These are phyloP conservation scores for Pomatorhinus ruficollis DNA, from an alignment of 2,113 vertebrate species.

Conservation along the genomic window DNA sequence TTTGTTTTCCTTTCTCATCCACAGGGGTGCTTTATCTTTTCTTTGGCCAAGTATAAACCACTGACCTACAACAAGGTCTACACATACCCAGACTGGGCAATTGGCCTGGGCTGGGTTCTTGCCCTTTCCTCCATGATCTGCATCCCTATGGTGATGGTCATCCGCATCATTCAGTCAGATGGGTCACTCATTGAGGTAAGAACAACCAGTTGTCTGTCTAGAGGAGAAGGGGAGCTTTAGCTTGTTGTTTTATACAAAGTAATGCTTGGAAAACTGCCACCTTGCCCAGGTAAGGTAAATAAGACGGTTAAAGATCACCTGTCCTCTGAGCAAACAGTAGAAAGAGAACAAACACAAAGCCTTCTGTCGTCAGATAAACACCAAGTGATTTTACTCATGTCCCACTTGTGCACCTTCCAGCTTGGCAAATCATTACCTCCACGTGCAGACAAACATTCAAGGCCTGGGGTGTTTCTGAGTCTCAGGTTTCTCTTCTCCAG, in stretches of 20 bases:
- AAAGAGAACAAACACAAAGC: not conserved
- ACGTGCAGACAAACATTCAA: not conserved
- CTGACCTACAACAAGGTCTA: slow-evolving; percentile 98
- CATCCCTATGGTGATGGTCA: slow-evolving; percentile 92
- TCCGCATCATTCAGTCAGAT: slow-evolving; percentile 91
- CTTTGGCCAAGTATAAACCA: slow-evolving; percentile 93
- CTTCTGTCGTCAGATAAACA: not conserved
- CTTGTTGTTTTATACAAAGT: not conserved
- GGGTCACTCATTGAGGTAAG: slow-evolving; percentile 93
- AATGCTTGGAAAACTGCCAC: not conserved
- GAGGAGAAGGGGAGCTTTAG: not conserved
- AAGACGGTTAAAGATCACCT: slow-evolving; percentile 1
- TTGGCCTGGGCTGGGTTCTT: slow-evolving; percentile 92
- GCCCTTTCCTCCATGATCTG: slow-evolving; percentile 96
- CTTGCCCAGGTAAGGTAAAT: not conserved
- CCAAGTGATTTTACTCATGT: not conserved
- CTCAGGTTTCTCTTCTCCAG: not conserved
- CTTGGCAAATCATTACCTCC: not conserved
- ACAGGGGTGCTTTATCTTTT: slow-evolving; percentile 96
- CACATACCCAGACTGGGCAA: slow-evolving; percentile 92
- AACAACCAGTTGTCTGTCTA: not conserved
- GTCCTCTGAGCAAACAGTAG: slow-evolving; percentile 16
- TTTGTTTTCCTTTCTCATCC: slow-evolving; percentile 29
- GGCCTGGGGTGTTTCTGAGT: not conserved
- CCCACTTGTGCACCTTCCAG: not conserved